Conservation (phyloP, 2,888 invertebrate genomes). For the Aphidoletes aphidimyza region DNA sequence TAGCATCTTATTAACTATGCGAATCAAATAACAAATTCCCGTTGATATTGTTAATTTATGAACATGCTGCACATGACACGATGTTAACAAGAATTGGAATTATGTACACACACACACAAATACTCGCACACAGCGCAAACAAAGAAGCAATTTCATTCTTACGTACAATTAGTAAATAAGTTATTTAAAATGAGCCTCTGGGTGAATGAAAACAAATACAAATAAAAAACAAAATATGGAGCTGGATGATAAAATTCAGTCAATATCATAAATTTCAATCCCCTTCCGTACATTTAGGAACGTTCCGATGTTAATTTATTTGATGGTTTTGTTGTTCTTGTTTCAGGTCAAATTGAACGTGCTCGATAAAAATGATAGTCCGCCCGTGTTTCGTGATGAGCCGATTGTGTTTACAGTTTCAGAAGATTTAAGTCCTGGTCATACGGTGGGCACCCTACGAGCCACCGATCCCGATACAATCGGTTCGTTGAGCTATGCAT, state of each 20-base stretch:
- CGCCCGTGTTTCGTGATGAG: slow-evolving; percentile 85
- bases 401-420: slow-evolving; percentile 81
- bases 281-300: not conserved
- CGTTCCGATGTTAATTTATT: not conserved
- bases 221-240: no score
- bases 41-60: slow-evolving; percentile 46
- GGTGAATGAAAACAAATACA: no score
- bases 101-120: not conserved
- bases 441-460: slow-evolving; percentile 78
- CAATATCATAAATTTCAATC: not conserved
- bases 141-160: not conserved
- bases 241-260: not conserved
- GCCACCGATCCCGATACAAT: slow-evolving; percentile 89
- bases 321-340: slow-evolving; percentile 60
- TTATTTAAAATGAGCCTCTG: not conserved
- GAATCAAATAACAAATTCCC: slow-evolving; percentile 33
- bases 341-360: slow-evolving; percentile 87
- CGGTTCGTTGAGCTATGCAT: slow-evolving; percentile 79
- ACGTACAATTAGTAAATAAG: slow-evolving; percentile 12
- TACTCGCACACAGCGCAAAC: not conserved
- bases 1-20: slow-evolving; percentile 16
- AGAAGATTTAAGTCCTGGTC: slow-evolving; percentile 86
- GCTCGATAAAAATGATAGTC: slow-evolving; percentile 93
- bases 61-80: slow-evolving; percentile 39
- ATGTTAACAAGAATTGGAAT: slow-evolving; percentile 49